Conservation (phyloP, 92 coral and sea anemone genomes). For the Porites lobata region DNA sequence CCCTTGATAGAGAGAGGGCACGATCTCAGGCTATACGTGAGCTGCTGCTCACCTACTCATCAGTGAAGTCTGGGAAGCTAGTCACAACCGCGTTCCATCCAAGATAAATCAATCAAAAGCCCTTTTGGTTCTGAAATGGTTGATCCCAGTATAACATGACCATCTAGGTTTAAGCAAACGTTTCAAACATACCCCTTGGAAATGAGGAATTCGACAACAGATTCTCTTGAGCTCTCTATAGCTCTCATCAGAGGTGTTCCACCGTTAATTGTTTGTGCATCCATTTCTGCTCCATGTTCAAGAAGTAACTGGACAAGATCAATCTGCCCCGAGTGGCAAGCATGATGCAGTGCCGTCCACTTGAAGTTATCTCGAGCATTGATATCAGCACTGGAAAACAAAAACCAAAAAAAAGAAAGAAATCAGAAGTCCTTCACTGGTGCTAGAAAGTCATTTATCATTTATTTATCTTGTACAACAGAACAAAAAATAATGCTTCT, state of each 20-base stretch:
- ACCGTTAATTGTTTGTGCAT: slow-evolving; percentile 94
- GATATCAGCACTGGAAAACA: slow-evolving; percentile 83
- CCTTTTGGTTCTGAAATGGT: no score
- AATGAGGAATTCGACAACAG: slow-evolving; percentile 85
- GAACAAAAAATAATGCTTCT: no score
- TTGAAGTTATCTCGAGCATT: slow-evolving; percentile 92
- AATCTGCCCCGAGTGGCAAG: slow-evolving; percentile 95
- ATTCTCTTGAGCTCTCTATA: slow-evolving; percentile 94
- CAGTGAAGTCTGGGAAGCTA: no score
- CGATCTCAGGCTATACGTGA: no score
- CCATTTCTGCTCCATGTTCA: slow-evolving; percentile 92
- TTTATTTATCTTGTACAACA: no score
- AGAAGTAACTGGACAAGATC: slow-evolving; percentile 87
- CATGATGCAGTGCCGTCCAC: slow-evolving; percentile 97
- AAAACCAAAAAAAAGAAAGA: background rate
- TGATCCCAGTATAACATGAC: no score
- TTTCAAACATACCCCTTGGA: slow-evolving; percentile 87
- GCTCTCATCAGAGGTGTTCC: slow-evolving; percentile 99
- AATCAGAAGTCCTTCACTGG: background rate
- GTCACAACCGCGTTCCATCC: no score
- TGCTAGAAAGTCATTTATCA: background rate
- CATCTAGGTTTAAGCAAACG: no score
- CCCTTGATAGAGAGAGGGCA: no score
- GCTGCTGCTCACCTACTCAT: no score
- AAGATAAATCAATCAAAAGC: no score